Conservation (phyloP, 2,113 vertebrate species). For the Dromiciops gliroides region DNA sequence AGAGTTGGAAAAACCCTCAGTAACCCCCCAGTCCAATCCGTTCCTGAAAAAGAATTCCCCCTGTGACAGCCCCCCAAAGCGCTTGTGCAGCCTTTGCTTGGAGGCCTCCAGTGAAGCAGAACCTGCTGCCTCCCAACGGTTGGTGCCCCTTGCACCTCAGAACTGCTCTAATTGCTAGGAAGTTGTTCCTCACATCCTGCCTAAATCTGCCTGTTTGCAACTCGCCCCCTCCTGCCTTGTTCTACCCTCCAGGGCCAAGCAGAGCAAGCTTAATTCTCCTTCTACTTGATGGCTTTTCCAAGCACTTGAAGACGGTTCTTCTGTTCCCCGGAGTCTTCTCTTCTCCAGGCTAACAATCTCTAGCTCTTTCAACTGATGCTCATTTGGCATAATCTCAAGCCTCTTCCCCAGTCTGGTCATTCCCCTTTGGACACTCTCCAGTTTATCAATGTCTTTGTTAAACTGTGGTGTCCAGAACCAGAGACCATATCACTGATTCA, state of each 20-base stretch:
- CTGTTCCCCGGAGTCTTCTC: background rate
- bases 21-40: background rate
- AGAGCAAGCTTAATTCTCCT: background rate
- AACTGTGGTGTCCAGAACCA: background rate
- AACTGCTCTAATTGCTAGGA: background rate
- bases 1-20: background rate
- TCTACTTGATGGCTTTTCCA: background rate
- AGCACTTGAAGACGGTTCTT: background rate
- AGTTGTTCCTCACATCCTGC: background rate
- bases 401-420: background rate
- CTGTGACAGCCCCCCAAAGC: background rate
- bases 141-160: background rate
- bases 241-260: background rate
- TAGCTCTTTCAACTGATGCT: background rate
- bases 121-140: no score
- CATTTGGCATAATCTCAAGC: background rate
- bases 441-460: background rate
- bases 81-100: background rate
- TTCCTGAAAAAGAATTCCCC: background rate
- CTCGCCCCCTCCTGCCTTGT: background rate
- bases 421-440: background rate
- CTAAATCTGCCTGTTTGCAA: background rate
- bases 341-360: background rate
- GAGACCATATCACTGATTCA: background rate
- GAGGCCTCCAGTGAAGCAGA: background rate